Evolutionary conservation across 2,888 invertebrate species (phyloP).

Genomic region (Macrophya alboannulata): DNA sequence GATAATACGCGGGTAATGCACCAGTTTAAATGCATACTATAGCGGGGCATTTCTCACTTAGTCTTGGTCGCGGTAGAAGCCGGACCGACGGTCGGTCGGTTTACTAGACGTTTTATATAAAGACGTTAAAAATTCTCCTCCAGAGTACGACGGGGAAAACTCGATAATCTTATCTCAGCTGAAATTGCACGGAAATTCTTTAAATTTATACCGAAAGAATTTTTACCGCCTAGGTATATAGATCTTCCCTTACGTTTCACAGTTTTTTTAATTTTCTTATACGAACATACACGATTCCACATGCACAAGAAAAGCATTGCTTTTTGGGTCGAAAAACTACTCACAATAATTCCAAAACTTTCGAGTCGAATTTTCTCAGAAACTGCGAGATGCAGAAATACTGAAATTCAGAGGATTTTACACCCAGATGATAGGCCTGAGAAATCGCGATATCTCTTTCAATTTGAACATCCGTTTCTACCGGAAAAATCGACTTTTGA

Average conservation of each 20-base stretch:
- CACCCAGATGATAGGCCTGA: too few relatives aligned
- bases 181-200: constrained; percentile 46
- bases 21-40: constrained; percentile 78
- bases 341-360: too few relatives aligned
- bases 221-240: not conserved
- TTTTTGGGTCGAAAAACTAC: too few relatives aligned
- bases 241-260: not conserved
- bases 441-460: too few relatives aligned
- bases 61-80: not conserved
- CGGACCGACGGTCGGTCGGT: constrained; percentile 3
- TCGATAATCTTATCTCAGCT: constrained; percentile 57
- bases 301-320: too few relatives aligned
- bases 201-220: constrained; percentile 40
- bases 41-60: constrained; percentile 55
- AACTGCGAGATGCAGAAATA: too few relatives aligned
- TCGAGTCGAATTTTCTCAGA: too few relatives aligned
- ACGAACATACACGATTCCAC: too few relatives aligned
- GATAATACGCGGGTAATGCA: constrained; percentile 67
- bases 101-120: constrained; percentile 56
- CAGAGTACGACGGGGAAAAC: constrained; percentile 49
- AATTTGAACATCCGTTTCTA: too few relatives aligned
- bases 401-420: too few relatives aligned
- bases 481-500: too few relatives aligned
- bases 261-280: too few relatives aligned
- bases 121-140: constrained; percentile 59